Conservation (phyloP, 2,797 vertebrate species). For the Sardinella longiceps region DNA sequence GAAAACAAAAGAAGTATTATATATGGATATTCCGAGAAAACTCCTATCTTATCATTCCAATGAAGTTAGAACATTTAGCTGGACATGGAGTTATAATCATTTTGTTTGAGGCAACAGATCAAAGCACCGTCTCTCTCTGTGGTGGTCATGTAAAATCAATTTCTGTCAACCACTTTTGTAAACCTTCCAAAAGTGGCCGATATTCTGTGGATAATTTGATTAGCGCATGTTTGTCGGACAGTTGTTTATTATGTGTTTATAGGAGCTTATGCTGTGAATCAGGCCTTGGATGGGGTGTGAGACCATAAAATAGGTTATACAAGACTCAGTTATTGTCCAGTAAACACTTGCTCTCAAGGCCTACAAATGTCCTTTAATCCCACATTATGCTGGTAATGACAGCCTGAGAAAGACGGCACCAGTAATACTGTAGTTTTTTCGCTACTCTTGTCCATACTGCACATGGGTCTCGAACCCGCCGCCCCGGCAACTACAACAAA, state of each 20-base stretch:
- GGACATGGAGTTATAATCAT: not conserved
- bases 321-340: conserved; percentile 1
- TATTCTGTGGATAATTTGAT: not conserved
- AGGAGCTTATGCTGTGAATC: not conserved
- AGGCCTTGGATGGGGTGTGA: not conserved
- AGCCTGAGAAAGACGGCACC: not conserved
- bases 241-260: conserved; percentile 4
- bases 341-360: not conserved
- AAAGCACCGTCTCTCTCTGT: not conserved
- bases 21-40: not conserved
- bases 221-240: not conserved
- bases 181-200: not conserved
- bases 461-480: too few relatives aligned
- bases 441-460: not conserved
- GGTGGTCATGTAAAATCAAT: not conserved
- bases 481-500: too few relatives aligned
- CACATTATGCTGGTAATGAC: not conserved
- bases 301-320: conserved; percentile 1
- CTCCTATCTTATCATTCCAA: not conserved
- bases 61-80: not conserved
- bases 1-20: not conserved
- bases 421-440: not conserved
- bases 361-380: not conserved
- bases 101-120: not conserved
- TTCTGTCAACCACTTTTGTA: not conserved